Percentiles rank a stretch among this genome's conserved stretches.
Conservation (phyloP, 2,113 vertebrate species). For the Atherinomorus stipes region DNA sequence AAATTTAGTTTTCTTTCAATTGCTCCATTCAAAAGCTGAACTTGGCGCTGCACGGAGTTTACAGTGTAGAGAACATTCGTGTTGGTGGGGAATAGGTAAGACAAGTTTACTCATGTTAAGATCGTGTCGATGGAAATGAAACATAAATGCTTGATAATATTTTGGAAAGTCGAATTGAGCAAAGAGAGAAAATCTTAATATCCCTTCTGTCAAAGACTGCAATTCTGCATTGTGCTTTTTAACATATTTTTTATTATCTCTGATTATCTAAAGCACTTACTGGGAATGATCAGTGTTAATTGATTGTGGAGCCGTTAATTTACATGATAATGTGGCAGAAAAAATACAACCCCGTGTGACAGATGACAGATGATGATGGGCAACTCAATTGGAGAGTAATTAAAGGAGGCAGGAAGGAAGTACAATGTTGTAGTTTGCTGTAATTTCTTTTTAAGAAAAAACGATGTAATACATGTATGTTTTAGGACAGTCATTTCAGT, state of each 20-base stretch:
- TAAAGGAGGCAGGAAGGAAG: conserved; percentile 40
- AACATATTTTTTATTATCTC: conserved; percentile 61
- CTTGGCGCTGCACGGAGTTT: conserved; percentile 10
- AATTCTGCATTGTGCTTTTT: conserved; percentile 49
- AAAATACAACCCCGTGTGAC: conserved; percentile 69
- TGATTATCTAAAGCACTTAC: conserved; percentile 73
- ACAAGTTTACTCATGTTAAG: no score
- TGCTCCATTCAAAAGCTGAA: conserved; percentile 36
- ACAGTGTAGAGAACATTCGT: conserved; percentile 39
- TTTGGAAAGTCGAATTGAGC: conserved; percentile 17
- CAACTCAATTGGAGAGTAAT: conserved; percentile 74
- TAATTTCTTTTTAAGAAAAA: neutral
- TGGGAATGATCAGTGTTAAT: conserved; percentile 77
- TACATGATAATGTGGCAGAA: conserved; percentile 74
- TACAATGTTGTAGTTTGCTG: conserved; percentile 26
- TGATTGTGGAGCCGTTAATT: conserved; percentile 77
- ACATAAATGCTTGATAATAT: conserved; percentile 8
- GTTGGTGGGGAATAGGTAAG: neutral
- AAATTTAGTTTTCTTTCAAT: conserved; percentile 43
- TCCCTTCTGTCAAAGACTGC: conserved; percentile 42
- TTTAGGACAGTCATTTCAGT: neutral
- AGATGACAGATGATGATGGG: conserved; percentile 75
- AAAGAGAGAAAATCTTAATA: conserved; percentile 24
- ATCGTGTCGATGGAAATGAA: neutral
- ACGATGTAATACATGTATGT: neutral